Base-by-base conservation (phyloP, 2,888 invertebrate genomes). In the Acanthacorydalis orientalis region DNA sequence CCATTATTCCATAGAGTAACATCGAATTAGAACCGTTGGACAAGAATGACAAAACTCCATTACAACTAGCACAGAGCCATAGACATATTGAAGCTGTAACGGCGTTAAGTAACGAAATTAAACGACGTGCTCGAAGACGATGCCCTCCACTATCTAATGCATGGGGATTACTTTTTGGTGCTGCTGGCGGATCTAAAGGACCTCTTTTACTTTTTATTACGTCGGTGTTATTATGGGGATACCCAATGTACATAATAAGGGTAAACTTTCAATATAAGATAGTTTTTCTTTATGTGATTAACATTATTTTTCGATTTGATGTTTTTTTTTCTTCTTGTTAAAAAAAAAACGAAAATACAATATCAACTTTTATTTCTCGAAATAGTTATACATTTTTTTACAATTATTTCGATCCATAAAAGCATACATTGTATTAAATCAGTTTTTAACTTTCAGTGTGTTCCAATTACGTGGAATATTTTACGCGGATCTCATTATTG, bases 191-290 rank as follows among this genome's bases (percentile, higher is more conserved):
- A 59, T 88, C 88, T 1, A 92, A 91, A 65, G 85, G 86, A 12
- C 90, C 92, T 1, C 64, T 92, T 15, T 65, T 91, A 31, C 77
- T 92, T 59, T 90, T 92, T 60, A 71, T 92, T 57, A 76, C 85
- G 50, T 89, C 88, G 1, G 84, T 91, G 9, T 67, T 91, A 6
- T 67, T 89, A 23, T 92, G 91, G 91, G 91, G 86, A 8, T 92
- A 92, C 64, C 92, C 92, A 0, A 89, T 92, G 87, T 93, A 92
- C 60, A 73, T 91, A 57, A 78, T 91, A 51, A 76, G 85, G 68
- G 84, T 83, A 65, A 69, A 4, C 2, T 23, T 23, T 23, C 23
- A 23, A 23, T 23, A 23, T 23, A n/a, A n/a, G 23, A 23, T 70
- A n/a, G n/a, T 59, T 43, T 48, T 43, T 42, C 31, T 42, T 32